Conservation (phyloP, 2,113 vertebrate genomes). For the Indicator indicator region DNA sequence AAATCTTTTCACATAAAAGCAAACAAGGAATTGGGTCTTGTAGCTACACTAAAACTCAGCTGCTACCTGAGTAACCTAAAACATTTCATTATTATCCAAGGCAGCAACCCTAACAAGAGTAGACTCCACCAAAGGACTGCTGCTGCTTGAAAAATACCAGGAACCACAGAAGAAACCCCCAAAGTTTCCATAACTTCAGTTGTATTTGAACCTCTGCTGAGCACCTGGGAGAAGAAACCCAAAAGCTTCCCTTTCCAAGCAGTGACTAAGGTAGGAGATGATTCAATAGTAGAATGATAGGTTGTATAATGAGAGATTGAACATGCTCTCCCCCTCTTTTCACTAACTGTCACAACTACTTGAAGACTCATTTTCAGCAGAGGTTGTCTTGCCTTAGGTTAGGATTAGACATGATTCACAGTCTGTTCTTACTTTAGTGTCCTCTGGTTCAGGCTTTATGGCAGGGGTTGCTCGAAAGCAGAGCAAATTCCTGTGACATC, state of each 20-base stretch:
- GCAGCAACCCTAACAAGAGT: neutral
- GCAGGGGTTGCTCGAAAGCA: neutral
- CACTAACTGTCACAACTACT: neutral
- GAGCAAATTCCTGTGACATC: neutral
- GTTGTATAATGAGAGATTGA: neutral
- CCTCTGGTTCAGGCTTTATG: neutral
- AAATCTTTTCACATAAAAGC: neutral
- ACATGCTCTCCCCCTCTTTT: neutral
- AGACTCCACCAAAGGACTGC: neutral
- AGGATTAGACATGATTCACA: neutral
- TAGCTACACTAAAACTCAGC: neutral
- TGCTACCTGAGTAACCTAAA: neutral
- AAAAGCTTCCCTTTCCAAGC: neutral
- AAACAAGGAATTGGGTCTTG: neutral
- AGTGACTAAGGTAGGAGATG: neutral
- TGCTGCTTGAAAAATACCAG: neutral
- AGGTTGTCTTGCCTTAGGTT: neutral
- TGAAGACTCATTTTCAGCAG: neutral
- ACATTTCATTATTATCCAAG: neutral
- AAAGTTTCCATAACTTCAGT: neutral
- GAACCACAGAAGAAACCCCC: neutral
- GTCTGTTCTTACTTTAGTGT: neutral
- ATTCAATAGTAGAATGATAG: neutral
- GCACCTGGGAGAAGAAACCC: neutral
- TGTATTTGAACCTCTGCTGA: neutral